These are phyloP conservation scores for Psix sp. DNA, from an alignment of 1,140 invertebrate genomes.

Conservation along the genomic window DNA sequence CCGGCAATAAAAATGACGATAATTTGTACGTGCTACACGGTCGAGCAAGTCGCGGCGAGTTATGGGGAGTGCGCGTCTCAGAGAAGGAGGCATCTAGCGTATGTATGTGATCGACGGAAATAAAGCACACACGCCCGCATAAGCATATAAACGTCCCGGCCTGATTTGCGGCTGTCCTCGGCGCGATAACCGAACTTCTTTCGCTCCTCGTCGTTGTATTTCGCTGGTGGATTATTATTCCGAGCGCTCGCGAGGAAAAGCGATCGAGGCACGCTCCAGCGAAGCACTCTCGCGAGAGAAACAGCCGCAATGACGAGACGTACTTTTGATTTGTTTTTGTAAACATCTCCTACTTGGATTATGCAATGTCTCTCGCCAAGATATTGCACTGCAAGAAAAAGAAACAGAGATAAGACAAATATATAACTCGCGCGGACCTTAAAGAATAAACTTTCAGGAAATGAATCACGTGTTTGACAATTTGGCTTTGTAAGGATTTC, in stretches of 20 bases:
- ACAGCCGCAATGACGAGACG: not conserved
- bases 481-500: too few species aligned
- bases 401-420: too few species aligned
- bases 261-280: too few species aligned
- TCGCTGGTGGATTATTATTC: slow-evolving; percentile 37
- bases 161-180: slow-evolving; percentile 55
- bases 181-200: slow-evolving; percentile 46
- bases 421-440: too few species aligned
- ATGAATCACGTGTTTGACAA: too few species aligned
- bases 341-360: too few species aligned
- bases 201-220: slow-evolving; percentile 11
- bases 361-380: too few species aligned
- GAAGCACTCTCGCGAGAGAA: too few species aligned
- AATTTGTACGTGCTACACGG: slow-evolving; percentile 56
- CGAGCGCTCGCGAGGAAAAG: slow-evolving; percentile 25
- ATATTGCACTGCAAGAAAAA: too few species aligned
- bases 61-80: slow-evolving; percentile 26
- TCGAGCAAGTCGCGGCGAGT: slow-evolving; percentile 38
- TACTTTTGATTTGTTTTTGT: not conserved
- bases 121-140: slow-evolving; percentile 51
- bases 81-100: slow-evolving; percentile 38
- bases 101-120: slow-evolving; percentile 52
- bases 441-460: too few species aligned
- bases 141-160: slow-evolving; percentile 44
- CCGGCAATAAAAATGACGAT: slow-evolving; percentile 54